phyloP scores from a whole-genome alignment of 2,888 invertebrate genomes.

The Tipula helvola region DNA sequence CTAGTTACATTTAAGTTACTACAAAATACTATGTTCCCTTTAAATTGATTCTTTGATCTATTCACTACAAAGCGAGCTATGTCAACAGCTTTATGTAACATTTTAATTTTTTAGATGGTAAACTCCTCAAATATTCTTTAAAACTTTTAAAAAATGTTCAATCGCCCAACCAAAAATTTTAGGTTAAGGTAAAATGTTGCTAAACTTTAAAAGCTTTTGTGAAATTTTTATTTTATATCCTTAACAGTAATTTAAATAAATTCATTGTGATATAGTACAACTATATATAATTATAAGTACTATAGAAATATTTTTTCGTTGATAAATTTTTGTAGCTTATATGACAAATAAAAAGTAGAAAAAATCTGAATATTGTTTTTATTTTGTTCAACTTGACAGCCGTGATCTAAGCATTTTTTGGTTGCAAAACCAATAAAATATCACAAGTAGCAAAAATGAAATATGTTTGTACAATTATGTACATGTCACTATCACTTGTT shows the following conservation, averaged over 20 bases:
- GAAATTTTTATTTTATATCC: neutral
- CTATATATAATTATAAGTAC: neutral
- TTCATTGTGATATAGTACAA: neutral
- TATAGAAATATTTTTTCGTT: neutral
- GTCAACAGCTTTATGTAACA: neutral
- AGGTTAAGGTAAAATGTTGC: neutral
- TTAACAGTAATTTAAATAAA: neutral
- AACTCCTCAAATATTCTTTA: neutral
- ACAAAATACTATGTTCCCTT: neutral
- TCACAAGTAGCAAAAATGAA: no score
- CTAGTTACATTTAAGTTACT: neutral
- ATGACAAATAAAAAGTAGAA: neutral
- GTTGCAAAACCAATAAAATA: neutral
- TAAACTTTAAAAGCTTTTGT: neutral
- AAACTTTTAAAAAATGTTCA: neutral
- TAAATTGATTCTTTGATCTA: neutral
- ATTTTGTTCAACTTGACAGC: neutral
- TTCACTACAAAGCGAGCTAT: neutral
- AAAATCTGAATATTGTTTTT: neutral
- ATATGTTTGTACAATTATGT: no score
- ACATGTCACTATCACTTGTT: no score
- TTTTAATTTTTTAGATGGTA: neutral
- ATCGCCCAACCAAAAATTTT: neutral
- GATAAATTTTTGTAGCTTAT: neutral
- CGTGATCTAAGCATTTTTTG: neutral